Conservation (phyloP, 2,888 invertebrate species). For the Spialia ferax region DNA sequence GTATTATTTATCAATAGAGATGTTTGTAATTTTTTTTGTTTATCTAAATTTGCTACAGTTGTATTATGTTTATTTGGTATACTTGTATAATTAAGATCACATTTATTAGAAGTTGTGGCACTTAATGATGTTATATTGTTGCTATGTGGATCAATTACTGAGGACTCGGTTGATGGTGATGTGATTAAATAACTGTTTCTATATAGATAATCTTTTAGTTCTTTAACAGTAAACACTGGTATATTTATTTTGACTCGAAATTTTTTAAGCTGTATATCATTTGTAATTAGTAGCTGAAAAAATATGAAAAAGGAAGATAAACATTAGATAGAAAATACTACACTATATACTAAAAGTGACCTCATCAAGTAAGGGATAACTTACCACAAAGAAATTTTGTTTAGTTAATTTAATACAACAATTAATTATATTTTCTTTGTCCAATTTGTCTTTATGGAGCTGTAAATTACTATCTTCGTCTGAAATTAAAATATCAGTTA, state of each 20-base stretch:
- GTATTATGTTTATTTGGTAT: not conserved
- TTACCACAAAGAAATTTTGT: conserved; percentile 60
- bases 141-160: not conserved
- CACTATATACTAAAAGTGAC: not conserved
- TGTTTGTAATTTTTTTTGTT: not conserved
- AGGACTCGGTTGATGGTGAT: not conserved
- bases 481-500: conserved; percentile 21
- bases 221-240: conserved; percentile 54
- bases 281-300: conserved; percentile 63
- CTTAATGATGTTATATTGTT: not conserved
- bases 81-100: not conserved
- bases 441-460: conserved; percentile 20
- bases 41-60: conserved; percentile 1
- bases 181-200: conserved; percentile 7
- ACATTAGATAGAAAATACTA: not conserved
- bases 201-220: conserved; percentile 53
- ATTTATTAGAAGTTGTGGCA: not conserved
- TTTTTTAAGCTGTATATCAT: conserved; percentile 53
- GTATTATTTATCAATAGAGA: not conserved
- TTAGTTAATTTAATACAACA: conserved; percentile 54
- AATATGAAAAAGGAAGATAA: conserved; percentile 19
- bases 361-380: conserved; percentile 37
- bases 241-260: conserved; percentile 49
- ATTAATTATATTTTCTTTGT: conserved; percentile 46
- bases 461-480: conserved; percentile 27